Conservation (phyloP, 2,113 vertebrate species). For the Narcine bancroftii region DNA sequence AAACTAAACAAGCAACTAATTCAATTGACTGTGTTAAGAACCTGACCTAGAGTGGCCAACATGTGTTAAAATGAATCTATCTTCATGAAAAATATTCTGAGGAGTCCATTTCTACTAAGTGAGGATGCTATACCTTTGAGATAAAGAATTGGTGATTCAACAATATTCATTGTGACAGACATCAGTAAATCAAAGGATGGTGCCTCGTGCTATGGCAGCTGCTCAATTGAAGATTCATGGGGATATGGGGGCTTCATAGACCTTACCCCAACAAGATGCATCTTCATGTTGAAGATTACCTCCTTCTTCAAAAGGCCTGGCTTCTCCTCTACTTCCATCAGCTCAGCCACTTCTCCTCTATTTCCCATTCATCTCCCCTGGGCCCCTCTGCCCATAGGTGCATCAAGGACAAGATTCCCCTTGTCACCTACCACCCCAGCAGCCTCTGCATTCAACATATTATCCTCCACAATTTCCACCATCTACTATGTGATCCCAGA, state of each 20-base stretch:
- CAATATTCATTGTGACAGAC: neutral
- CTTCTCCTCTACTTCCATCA: too few relatives aligned
- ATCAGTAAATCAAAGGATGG: neutral
- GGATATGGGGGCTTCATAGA: neutral
- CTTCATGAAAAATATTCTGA: neutral
- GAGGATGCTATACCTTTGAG: neutral
- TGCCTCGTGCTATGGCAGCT: neutral
- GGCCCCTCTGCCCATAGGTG: too few relatives aligned
- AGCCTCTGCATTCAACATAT: too few relatives aligned
- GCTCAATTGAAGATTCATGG: neutral
- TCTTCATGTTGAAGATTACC: too few relatives aligned
- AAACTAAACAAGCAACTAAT: neutral
- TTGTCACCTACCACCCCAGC: too few relatives aligned
- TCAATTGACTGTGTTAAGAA: neutral
- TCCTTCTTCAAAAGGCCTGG: too few relatives aligned
- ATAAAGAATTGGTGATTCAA: neutral
- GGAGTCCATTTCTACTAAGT: neutral
- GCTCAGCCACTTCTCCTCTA: too few relatives aligned
- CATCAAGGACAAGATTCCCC: too few relatives aligned
- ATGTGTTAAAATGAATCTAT: neutral
- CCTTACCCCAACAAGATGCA: neutral
- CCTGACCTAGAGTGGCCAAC: neutral
- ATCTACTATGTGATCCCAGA: too few relatives aligned
- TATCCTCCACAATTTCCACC: too few relatives aligned
- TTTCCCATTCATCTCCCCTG: too few relatives aligned